Base-by-base conservation (phyloP, 2,113 vertebrate genomes). In the Pollimyrus isidori region DNA sequence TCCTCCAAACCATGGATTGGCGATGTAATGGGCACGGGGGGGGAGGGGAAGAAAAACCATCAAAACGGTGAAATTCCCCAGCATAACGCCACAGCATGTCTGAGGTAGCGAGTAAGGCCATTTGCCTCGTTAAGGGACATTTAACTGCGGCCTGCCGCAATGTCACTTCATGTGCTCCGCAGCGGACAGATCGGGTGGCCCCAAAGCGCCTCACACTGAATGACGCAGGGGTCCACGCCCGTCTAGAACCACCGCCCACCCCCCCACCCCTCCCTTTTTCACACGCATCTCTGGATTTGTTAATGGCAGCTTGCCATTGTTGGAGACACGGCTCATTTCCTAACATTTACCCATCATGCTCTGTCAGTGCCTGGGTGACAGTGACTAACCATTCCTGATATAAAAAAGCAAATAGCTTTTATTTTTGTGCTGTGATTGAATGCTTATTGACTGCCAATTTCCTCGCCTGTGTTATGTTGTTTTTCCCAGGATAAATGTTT, bases 401-500 rank as follows among this genome's bases (percentile, higher is more conserved):
- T 69, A 69, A 50, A n/a, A 30, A 87, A 15, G 26, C 85, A 17
- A 52, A 87, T 53, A 23, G 26, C 85, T 53, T 87, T 52, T 35
- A 87, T 50, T 30, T 52, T 35, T 53, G 50, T 87, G 46, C 30
- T 87, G 48, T 52, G 48, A 49, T 53, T 35, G 50, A 53, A 52
- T 56, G 49, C 30, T 87, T 87, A 87, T 53, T 52, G 49, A 15
- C 46, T 87, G 50, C 85, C 35, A 53, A 10, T 53, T 19, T 86
- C n/a, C 23, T 86, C 0, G 48, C 73, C n/a, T 19, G 73, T 42
- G 30, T 19, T 80, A 80, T 80, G 73, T 42, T 80, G 35, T 42
- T 80, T 80, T 80, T 80, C 30, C 62, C 62, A 80, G 11, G 42
- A 84, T n/a, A 84, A 84, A 84, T 84, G 82, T 46, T 84, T 84